Base-by-base conservation (phyloP, 2,797 vertebrate species). In the Gymnocypris eckloni region DNA sequence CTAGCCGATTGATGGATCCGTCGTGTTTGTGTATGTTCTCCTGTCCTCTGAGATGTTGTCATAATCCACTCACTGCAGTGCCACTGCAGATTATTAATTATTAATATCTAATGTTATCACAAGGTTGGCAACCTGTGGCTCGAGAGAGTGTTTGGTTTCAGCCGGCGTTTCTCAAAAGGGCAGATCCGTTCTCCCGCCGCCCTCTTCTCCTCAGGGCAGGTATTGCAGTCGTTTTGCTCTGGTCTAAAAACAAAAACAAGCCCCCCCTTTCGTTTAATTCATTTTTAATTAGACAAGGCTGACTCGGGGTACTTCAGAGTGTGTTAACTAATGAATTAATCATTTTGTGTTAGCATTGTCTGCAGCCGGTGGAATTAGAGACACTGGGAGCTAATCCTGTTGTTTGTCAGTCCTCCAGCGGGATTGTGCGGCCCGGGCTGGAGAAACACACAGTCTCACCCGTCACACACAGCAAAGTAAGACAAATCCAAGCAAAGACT, bases 71-170 rank as follows among this genome's bases (percentile, higher is more conserved):
- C 59, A 59, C 76, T 48, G 79, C 85, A 61, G 82, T 81, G 67
- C 48, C 69, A 86, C 88, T 91, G 88, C 88, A 88, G 64, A 59
- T 52, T 86, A 92, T 94, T 89, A 90, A 94, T 93, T 92, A 93
- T 93, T 93, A 87, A 94, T 91, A 87, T 73, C 84, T 84, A 86
- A 90, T 88, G 85, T 88, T 83, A 91, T 91, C 89, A 85, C 69
- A 81, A 69, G 78, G 82, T 54, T 64, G 71, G 77, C 69, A 82
- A 86, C 86, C 52, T 72, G 83, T 70, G 83, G 81, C 85, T 84
- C 9, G 59, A 66, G 69, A 87, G 85, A 33, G 52, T 37, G 67
- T 73, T 85, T 83, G 82, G 80, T 85, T 82, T 72, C 76, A 54
- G 72, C 37, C 7, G 18, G 33, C 81, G 11, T 73, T 22, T 61